Conservation (phyloP, 2,113 vertebrate genomes). For the Melanotaenia duboulayi region DNA sequence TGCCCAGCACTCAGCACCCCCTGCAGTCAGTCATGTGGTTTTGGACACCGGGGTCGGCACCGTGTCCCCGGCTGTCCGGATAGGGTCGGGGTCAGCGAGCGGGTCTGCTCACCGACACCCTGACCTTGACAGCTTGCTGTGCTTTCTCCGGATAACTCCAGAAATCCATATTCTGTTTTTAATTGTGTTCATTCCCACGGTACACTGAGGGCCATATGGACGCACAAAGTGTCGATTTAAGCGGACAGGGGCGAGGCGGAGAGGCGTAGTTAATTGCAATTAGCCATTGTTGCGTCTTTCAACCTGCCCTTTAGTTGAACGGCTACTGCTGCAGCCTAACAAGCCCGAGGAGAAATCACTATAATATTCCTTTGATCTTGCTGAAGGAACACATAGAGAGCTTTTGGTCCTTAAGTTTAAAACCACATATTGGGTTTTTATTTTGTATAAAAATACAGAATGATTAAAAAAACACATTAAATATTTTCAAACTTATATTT, state of each 20-base stretch:
- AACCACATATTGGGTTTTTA: constrained; percentile 18
- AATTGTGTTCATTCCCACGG: constrained; percentile 86
- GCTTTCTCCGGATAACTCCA: constrained; percentile 75
- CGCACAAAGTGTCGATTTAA: constrained; percentile 82
- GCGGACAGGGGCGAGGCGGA: constrained; percentile 75
- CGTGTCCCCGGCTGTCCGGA: constrained; percentile 23
- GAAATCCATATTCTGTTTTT: constrained; percentile 84
- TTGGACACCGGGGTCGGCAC: constrained; percentile 8
- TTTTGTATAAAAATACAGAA: too few species aligned
- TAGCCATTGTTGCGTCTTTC: constrained; percentile 83
- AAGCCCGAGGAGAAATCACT: constrained; percentile 62
- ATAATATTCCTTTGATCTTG: constrained; percentile 66
- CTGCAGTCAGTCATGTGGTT: not conserved
- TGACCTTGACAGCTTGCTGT: constrained; percentile 84
- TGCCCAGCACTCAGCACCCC: not conserved
- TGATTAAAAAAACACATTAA: too few species aligned
- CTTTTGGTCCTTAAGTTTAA: constrained; percentile 8
- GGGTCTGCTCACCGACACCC: constrained; percentile 73
- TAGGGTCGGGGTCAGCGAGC: constrained; percentile 8
- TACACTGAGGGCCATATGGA: constrained; percentile 80
- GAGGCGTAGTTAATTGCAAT: constrained; percentile 84
- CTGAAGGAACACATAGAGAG: constrained; percentile 25
- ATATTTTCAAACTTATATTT: too few species aligned
- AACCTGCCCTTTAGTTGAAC: constrained; percentile 71
- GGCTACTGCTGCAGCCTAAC: constrained; percentile 70